Conservation (phyloP, 1,140 invertebrate species). For the Ceratina calcarata region DNA sequence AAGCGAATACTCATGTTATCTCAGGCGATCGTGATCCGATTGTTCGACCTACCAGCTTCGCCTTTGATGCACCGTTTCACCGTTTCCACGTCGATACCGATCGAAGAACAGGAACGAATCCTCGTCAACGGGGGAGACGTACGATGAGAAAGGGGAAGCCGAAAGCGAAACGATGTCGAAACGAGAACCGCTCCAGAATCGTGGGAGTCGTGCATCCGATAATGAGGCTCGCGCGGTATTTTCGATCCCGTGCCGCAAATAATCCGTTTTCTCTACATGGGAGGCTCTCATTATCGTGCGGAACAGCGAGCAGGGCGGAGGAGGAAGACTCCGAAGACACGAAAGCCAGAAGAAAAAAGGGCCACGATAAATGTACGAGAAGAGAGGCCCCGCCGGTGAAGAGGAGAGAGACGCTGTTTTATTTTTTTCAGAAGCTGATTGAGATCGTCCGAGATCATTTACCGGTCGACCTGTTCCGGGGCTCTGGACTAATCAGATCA, state of each 20-base stretch:
- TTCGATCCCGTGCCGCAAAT: conserved; percentile 73
- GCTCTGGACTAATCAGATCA: conserved; percentile 78
- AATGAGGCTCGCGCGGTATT: conserved; percentile 65
- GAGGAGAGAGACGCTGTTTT: conserved; percentile 60
- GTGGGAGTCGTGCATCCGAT: conserved; percentile 69
- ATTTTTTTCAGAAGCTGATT: conserved; percentile 80
- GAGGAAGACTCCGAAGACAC: conserved; percentile 14
- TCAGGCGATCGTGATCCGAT: conserved; percentile 46
- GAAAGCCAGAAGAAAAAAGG: conserved; percentile 16
- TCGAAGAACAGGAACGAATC: conserved; percentile 28
- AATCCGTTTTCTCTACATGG: conserved; percentile 74
- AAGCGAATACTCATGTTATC: background rate
- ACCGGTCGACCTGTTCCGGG: conserved; percentile 72
- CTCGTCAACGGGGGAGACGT: background rate
- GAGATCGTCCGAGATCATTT: conserved; percentile 78
- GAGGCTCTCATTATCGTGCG: conserved; percentile 73
- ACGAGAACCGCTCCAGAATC: conserved; percentile 66
- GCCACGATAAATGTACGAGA: conserved; percentile 15
- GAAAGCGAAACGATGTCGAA: conserved; percentile 54
- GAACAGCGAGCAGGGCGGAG: conserved; percentile 36
- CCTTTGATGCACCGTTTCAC: conserved; percentile 60
- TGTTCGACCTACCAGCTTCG: conserved; percentile 52
- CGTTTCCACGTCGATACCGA: conserved; percentile 43
- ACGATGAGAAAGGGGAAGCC: background rate
- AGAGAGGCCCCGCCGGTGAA: background rate